A percentile compares a stretch with the other conserved stretches of the same genome.
These are phyloP conservation scores for Phylloscopus trochiloides DNA, from an alignment of 2,113 vertebrate genomes.

Conservation along the genomic window DNA sequence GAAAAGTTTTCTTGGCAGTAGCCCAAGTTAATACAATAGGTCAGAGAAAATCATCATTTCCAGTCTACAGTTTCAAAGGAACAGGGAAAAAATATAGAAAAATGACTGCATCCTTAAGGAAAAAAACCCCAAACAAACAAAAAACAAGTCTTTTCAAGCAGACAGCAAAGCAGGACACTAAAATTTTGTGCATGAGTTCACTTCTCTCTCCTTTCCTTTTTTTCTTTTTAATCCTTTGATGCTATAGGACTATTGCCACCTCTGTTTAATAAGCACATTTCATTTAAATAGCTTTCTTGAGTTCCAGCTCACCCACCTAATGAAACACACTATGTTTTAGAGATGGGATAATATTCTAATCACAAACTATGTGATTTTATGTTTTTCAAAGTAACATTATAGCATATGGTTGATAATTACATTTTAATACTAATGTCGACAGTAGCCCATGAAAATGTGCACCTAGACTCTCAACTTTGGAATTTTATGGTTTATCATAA, in stretches of 20 bases:
- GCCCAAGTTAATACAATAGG: slow-evolving; percentile 21
- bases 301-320: neutral
- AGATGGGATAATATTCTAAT: neutral
- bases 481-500: neutral
- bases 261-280: neutral
- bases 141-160: neutral
- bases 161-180: neutral
- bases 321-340: neutral
- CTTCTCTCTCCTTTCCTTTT: neutral
- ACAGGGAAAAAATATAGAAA: neutral
- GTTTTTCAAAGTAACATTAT: neutral
- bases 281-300: neutral
- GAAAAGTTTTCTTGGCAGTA: slow-evolving; percentile 22
- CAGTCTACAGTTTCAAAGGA: neutral
- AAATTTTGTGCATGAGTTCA: neutral
- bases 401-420: neutral
- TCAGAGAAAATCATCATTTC: neutral
- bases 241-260: neutral
- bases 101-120: neutral
- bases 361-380: neutral
- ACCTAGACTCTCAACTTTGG: neutral
- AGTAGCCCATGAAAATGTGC: neutral
- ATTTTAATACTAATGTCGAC: neutral
- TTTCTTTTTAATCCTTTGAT: neutral
- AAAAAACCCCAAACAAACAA: neutral